Evolutionary conservation across 2,888 invertebrate species (phyloP).

Genomic region (Sinopyrophorus schimmeli): DNA sequence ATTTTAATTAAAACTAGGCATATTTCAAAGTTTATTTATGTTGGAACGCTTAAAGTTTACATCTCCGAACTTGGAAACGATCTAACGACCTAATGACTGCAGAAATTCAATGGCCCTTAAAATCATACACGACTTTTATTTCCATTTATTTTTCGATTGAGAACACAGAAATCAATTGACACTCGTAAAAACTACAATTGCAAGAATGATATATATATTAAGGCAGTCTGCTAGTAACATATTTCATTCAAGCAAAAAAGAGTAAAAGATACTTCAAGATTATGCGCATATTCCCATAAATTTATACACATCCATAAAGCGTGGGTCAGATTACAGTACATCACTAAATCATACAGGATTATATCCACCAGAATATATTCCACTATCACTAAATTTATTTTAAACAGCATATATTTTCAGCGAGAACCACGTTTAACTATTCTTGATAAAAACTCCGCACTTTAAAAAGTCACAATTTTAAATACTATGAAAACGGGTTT

Average conservation of each 20-base stretch:
- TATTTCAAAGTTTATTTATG: no score
- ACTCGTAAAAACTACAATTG: conserved; percentile 13
- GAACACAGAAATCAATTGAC: conserved; percentile 8
- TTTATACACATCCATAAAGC: conserved; percentile 43
- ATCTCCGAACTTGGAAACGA: no score
- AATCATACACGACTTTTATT: no score
- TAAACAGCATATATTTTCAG: conserved; percentile 7
- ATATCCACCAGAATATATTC: conserved; percentile 29
- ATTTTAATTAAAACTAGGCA: conserved; percentile 25
- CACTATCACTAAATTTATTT: conserved; percentile 19
- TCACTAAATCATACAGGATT: conserved; percentile 43
- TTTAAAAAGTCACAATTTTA: no score
- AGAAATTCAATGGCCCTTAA: no score
- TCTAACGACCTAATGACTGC: no score
- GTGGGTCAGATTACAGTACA: conserved; percentile 39
- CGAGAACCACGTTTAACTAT: no score
- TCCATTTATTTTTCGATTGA: no score
- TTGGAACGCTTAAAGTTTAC: no score
- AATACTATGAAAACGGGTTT: no score
- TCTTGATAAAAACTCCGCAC: no score
- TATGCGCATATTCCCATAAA: conserved; percentile 44
- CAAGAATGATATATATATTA: conserved; percentile 29
- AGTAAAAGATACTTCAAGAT: conserved; percentile 45
- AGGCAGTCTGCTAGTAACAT: conserved; percentile 39
- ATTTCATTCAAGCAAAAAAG: conserved; percentile 36